Conservation (phyloP, 2,113 vertebrate genomes). For the Sceloporus tristichus region DNA sequence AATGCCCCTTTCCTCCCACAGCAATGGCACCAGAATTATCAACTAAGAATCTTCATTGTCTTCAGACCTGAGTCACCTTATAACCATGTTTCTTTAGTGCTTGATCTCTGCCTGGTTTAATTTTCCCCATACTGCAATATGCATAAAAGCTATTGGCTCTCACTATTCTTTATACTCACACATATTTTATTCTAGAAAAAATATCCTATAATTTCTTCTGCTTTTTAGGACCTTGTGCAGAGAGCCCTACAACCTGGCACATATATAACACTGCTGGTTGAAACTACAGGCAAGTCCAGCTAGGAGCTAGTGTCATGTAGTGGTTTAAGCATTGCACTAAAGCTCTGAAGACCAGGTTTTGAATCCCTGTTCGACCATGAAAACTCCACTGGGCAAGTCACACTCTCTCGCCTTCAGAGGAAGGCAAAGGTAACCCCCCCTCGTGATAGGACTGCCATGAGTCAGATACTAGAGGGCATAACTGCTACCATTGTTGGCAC, state of each 20-base stretch:
- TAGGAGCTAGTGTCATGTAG: no score
- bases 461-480: background rate
- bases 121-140: background rate
- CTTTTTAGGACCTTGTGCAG: no score
- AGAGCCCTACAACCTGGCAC: no score
- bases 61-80: background rate
- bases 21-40: background rate
- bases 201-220: background rate
- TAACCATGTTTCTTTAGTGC: background rate
- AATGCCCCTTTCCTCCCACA: background rate
- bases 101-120: background rate
- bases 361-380: no score
- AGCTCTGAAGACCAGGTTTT: no score
- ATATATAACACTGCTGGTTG: no score
- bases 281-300: no score
- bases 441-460: no score
- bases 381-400: no score
- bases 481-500: background rate
- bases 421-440: no score
- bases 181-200: background rate
- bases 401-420: no score
- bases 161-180: background rate
- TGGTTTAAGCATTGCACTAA: no score
- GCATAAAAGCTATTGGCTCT: background rate
- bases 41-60: conserved; percentile 12